These are phyloP conservation scores for Drosophila murphyi DNA, from an alignment of 1,140 invertebrate genomes.

Conservation along the genomic window DNA sequence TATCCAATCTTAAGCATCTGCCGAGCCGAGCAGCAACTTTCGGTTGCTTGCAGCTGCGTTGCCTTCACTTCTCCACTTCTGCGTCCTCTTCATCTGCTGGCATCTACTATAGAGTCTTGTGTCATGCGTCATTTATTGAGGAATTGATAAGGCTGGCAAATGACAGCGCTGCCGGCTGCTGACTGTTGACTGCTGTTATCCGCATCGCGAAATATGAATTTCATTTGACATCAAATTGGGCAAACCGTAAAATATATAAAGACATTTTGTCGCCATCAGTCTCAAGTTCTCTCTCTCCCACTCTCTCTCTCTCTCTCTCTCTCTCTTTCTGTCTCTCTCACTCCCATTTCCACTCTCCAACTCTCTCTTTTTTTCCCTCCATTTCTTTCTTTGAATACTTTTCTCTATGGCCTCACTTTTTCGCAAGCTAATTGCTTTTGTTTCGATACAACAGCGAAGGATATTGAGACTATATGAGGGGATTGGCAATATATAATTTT, in stretches of 20 bases:
- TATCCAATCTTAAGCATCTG: background rate
- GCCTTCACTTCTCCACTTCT: slow-evolving; percentile 5
- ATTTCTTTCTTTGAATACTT: background rate
- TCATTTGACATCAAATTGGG: slow-evolving; percentile 74
- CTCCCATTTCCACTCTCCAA: background rate
- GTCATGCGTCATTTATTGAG: slow-evolving; percentile 71
- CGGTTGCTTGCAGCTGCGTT: background rate
- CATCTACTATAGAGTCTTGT: background rate
- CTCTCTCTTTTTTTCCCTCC: background rate
- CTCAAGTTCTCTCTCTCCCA: background rate
- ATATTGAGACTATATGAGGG: background rate
- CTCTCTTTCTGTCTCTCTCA: background rate
- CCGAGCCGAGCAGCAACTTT: background rate
- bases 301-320: background rate
- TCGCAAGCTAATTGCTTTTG: slow-evolving; percentile 34
- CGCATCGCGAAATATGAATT: slow-evolving; percentile 68
- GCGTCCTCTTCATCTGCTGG: background rate
- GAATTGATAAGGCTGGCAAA: slow-evolving; percentile 57
- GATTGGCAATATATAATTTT: background rate
- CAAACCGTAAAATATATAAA: slow-evolving; percentile 59
- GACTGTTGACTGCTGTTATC: slow-evolving; percentile 13
- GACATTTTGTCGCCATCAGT: slow-evolving; percentile 67
- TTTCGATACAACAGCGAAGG: slow-evolving; percentile 1
- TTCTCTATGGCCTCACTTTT: background rate
- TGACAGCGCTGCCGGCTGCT: background rate